Conservation (phyloP, 2,797 vertebrate species). For the Danio aesculapii region DNA sequence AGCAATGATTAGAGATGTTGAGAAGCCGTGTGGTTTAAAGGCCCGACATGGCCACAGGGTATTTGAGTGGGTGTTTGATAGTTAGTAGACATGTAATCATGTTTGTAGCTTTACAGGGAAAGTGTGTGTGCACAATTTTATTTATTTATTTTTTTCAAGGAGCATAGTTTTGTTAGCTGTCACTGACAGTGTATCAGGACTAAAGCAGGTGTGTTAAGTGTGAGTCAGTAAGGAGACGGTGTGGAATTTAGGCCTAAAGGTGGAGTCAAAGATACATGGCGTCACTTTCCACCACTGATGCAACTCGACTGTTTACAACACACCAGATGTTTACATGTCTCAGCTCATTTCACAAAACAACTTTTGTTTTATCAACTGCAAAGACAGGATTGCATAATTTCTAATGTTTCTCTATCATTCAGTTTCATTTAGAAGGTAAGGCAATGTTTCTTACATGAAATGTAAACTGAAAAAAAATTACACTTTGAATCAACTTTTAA, state of each 20-base stretch:
- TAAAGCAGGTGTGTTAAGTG: constrained; percentile 12
- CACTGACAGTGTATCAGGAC: neutral
- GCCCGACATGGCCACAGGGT: constrained; percentile 13
- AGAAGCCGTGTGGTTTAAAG: constrained; percentile 14
- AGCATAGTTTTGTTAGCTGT: constrained; percentile 2
- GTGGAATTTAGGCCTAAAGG: constrained; percentile 4
- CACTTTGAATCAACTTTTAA: too few species aligned
- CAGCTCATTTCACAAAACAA: neutral
- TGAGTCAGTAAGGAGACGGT: neutral
- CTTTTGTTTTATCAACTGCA: neutral
- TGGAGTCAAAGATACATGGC: constrained; percentile 1
- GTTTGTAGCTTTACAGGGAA: constrained; percentile 12
- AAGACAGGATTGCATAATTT: neutral
- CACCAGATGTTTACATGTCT: neutral
- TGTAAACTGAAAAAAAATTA: too few species aligned
- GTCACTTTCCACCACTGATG: constrained; percentile 17
- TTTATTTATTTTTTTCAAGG: neutral
- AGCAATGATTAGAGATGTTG: constrained; percentile 23
- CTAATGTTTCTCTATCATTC: neutral
- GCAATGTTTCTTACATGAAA: neutral
- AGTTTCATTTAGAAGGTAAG: neutral
- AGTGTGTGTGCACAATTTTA: neutral
- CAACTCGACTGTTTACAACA: neutral
- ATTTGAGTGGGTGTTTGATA: constrained; percentile 22
- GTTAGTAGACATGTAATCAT: constrained; percentile 25